Base-by-base conservation (phyloP, 2,797 vertebrate genomes). In the Urophycis tenuis region DNA sequence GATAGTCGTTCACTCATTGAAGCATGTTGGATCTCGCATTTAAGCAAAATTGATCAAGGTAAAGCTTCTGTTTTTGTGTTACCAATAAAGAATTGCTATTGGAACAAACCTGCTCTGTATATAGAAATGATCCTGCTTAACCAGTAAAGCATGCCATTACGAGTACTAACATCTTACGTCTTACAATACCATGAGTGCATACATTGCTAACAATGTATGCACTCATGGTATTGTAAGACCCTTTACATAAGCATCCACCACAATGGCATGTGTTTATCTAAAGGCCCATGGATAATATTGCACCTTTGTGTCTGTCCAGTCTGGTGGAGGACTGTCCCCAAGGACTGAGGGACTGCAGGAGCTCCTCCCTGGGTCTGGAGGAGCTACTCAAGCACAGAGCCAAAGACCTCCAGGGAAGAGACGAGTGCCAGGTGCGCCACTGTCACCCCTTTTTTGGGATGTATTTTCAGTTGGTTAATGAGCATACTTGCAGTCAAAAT, bases 401-500 rank as follows among this genome's bases (percentile, higher is more conserved):
- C 60, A 89, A 81, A 82, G 91, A 95, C 35, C 90, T 97, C 73
- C 88, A 91, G 82, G 93, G 94, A 15, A 90, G 85, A 84, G 95
- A 95, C 30, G 95, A 95, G 81, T 94, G 93, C 87, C 93, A 94
- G 95, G 95, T 96, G 87, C 60, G 31, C 60, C n/a, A 9, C 10
- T 41, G 60, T 10, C 60, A 29, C 29, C 60, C 53, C n/a, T 3
- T 19, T 9, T 19, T 9, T 67, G 2, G n/a, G 29, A 67, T 67
- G 8, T 29, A 11, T 12, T 10, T 67, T 29, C 14, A 11, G 25
- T 29, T 29, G 25, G 25, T 67, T 67, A 67, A 11, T 29, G 25
- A 67, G n/a, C 60, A 67, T n/a, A 67, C n/a, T 12, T 67, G 22
- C 53, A 25, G 22, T 60, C 22, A 60, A 19, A 5, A 60, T 60